Evolutionary conservation across 2,888 invertebrate genomes (phyloP), one percentile per base, ranked within the genome.

Genomic region (Anorthoa munda): DNA sequence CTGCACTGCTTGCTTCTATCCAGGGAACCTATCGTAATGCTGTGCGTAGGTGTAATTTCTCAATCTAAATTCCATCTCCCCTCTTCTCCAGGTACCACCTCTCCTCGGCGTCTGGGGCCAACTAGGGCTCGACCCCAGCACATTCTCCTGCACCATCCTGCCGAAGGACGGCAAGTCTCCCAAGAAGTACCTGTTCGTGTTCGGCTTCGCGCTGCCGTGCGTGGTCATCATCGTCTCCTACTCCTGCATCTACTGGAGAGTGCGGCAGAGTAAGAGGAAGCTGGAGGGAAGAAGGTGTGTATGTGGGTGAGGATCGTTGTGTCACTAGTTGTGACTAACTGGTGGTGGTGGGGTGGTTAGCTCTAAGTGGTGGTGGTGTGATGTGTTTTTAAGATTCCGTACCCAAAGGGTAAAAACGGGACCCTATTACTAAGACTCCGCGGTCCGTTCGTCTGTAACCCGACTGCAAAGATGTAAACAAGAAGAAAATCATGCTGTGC

Each of bases 101-200:
- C 95, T 98, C 31, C 93, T 98, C 15, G 98, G 98, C 68, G 94
- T 98, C 23, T 99, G 99, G 99, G 99, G 99, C 21, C 97, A 97
- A 85, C 96, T 99, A 79, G 99, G 99, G 0, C 95, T 98, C 53
- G 98, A 98, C 86, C 96, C 97, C 46, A 96, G 97, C 26, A 98
- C 98, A 2, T 99, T 99, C 92, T 99, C 99, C 0, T 99, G 99
- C 93, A 99, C 99, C 31, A 98, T 99, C 85, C 96, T 99, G 65
- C 95, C 94, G 80, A 98, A 98, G 89, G 96, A 98, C 89, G 98
- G 98, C 56, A 96, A 94, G 81, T 98, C 98, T 1, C 98, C 98
- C 4, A 98, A 98, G 95, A 98, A 98, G 92, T 97, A 98, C 72
- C 96, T 99, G 0, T 99, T 99, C 95, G 96, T 98, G 21, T 97